Base-by-base conservation (phyloP, 2,113 vertebrate species). In the Sarotherodon lohbergeri region DNA sequence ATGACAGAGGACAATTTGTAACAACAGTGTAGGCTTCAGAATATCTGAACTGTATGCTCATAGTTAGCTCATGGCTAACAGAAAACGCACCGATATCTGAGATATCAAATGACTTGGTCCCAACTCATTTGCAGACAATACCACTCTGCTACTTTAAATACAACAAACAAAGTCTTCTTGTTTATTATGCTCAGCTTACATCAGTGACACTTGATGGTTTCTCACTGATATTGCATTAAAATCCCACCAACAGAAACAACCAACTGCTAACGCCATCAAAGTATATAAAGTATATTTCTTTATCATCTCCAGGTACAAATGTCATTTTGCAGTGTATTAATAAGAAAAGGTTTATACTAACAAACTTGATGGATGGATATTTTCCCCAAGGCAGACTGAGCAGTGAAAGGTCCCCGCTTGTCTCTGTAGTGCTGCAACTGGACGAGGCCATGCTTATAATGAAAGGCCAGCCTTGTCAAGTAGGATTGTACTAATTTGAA, bases 251-350 rank as follows among this genome's bases (percentile, higher is more conserved):
- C 41, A 43, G 27, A 59, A 59, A 59, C 57, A 61, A 48, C 46
- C 43, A 46, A 2, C 14, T n/a, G 32, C 17, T 7, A 7, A 63
- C 32, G 0, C 32, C 32, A 36, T n/a, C 32, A n/a, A 2, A 36
- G 9, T 2, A 12, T 63, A 63, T n/a, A 36, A 63, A 36, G 32
- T n/a, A 36, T n/a, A n/a, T 63, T 63, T 63, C 59, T 36, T 63
- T 63, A n/a, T 63, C 59, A 63, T 63, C 32, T 63, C 59, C 59
- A 63, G 59, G 32, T 36, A n/a, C 17, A 63, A 36, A 63, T 11
- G 59, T 63, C 17, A 63, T n/a, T 36, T 63, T 63, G 17, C 32
- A 63, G 32, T 63, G 1, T n/a, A 36, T 63, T 63, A 36, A n/a
- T 36, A 7, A 63, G 17, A n/a, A 63, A 63, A n/a, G 10, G 59